Evolutionary conservation across 2,797 vertebrate species (phyloP), one percentile per base, ranked within the genome.

Genomic region (Melanotaenia trifasciata): DNA sequence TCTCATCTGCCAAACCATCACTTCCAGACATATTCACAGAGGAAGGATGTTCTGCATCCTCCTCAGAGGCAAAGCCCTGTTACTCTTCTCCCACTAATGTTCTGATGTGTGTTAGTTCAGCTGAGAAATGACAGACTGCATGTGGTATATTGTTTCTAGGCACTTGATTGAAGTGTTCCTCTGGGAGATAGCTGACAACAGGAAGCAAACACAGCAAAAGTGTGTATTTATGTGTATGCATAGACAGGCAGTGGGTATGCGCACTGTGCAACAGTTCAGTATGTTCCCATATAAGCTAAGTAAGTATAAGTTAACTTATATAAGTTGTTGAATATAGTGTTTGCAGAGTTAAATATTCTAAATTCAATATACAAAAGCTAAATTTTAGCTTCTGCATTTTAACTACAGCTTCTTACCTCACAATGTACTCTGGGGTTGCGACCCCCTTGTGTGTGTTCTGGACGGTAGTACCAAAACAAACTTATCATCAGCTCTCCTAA

Each of bases 401-500:
- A 20, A 43, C 14, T 32, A 66, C 35, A 43, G 32, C 16, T 58
- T 45, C 95, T 97, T 90, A 99, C 98, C 96, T 99, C 94, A 93
- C 94, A 97, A 87, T 99, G 97, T 92, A 96, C 92, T 83, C 95
- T 96, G 92, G 96, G 96, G 90, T 95, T 98, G 82, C 94, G 95
- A 76, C 98, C 97, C 79, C 97, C 98, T 92, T 99, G 98, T 84
- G 97, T 98, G 95, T 99, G 98, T 94, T 99, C 98, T 62, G 98
- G 98, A 87, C 98, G 95, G 94, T 99, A 99, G 93, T 99, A 99
- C 98, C 98, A 99, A 93, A 99, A 96, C 89, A 99, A 95, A 90
- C 98, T 99, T 97, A 99, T 99, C 97, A 99, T 99, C 95, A 99
- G 94, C 92, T 99, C 97, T 86, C 97, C 98, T 99, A 88, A 45